These are phyloP conservation scores for Larimichthys polyactis DNA, from an alignment of 2,113 vertebrate genomes.

Conservation along the genomic window DNA sequence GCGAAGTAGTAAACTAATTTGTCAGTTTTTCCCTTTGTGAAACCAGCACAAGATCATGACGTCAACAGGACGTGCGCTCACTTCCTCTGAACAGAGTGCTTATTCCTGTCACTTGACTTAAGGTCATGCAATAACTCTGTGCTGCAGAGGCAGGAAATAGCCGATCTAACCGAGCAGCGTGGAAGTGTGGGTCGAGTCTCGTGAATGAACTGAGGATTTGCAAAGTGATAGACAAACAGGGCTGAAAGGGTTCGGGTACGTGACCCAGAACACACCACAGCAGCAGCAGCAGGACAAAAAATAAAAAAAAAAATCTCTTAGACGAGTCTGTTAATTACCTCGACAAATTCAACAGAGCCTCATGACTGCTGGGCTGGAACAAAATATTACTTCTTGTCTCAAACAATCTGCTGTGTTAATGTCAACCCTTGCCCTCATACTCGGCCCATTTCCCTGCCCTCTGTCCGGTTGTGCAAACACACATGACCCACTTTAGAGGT, in stretches of 20 bases:
- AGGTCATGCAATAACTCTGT: constrained; percentile 40
- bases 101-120: constrained; percentile 65
- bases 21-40: constrained; percentile 31
- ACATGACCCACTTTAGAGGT: constrained; percentile 70
- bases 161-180: constrained; percentile 1
- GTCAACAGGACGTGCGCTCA: constrained; percentile 74
- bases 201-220: constrained; percentile 9
- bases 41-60: constrained; percentile 36
- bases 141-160: constrained; percentile 19
- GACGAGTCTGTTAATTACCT: constrained; percentile 48
- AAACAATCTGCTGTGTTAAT: constrained; percentile 59
- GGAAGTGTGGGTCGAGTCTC: neutral
- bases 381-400: constrained; percentile 55
- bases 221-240: constrained; percentile 10
- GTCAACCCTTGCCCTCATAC: constrained; percentile 43
- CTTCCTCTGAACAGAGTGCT: constrained; percentile 56
- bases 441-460: constrained; percentile 56
- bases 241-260: constrained; percentile 17
- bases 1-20: constrained; percentile 16
- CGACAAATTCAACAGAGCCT: constrained; percentile 54
- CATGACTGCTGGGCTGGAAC: constrained; percentile 52
- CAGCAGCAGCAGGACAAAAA: neutral
- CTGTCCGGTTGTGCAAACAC: constrained; percentile 59
- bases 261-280: constrained; percentile 16
- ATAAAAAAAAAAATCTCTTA: constrained; percentile 25